Base-by-base conservation (phyloP, 2,113 vertebrate species). In the Notothenia rossii region DNA sequence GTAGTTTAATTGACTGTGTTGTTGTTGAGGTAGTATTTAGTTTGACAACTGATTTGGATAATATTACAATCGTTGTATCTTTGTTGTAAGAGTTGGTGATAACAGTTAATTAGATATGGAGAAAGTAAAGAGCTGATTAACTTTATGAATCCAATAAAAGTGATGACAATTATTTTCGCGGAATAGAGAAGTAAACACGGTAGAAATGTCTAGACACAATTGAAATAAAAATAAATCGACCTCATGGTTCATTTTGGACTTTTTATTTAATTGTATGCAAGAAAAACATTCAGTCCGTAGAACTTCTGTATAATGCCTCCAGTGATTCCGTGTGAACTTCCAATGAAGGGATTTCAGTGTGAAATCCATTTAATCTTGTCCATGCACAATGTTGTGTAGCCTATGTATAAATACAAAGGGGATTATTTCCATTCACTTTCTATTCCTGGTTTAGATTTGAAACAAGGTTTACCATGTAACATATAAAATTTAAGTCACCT, bases 351-450 rank as follows among this genome's bases (percentile, higher is more conserved):
- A 87, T 80, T 90, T 85, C 15, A 15, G 6, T 50, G 58, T 75
- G 46, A 80, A 84, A 83, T 83, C 75, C 67, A 69, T 83, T 84
- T 82, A 88, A 82, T 91, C 73, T 73, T 71, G 17, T 59, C 72
- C 64, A 11, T 63, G 75, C 80, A 80, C 75, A 85, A 87, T 81
- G 18, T 77, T 50, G 3, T 54, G 72, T 64, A 75, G 67, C 56
- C 76, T 50, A 76, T 82, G 72, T 83, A 36, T 69, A 70, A 84
- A 83, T 70, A 89, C 60, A 77, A 79, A 43, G 20, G 69, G 78
- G 75, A 88, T 87, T 84, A 74, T 79, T 71, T 85, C 58, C 59
- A 83, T 75, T 72, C 59, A 59, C 74, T 56, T 70, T 59, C 66
- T 63, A 58, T 65, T 66, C 46, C 58, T n/a, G 40, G 49, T 79